Evolutionary conservation across 2,113 vertebrate genomes (phyloP), one percentile per base, ranked within the genome.

Genomic region (Nannobrachium achirus): DNA sequence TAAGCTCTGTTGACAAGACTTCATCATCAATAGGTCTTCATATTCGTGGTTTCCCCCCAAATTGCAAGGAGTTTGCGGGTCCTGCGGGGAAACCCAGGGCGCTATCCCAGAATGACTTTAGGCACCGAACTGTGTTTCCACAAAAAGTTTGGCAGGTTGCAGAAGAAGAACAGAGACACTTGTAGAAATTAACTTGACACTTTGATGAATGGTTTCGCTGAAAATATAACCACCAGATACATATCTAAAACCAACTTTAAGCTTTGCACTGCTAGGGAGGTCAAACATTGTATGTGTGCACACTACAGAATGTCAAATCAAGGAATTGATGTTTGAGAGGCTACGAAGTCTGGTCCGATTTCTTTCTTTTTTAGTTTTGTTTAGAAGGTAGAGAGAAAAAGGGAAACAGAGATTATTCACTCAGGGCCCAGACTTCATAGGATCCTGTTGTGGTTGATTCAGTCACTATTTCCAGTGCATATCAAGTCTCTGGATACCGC

Each of bases 121-220:
- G 40, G 56, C n/a, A 2, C 19, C 7, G 11, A 59, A 39, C 25
- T n/a, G 61, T 48, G 59, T 66, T 77, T 81, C 66, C 66, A 44
- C 63, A 50, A 33, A 57, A 66, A 6, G 15, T 58, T 56, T 73
- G 67, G 66, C 55, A 63, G 11, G n/a, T 61, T 14, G 1, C 6
- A 78, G 65, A 71, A 56, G 65, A 69, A 71, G 40, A 75, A 66
- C 76, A 69, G 75, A 81, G 20, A 25, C 9, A 8, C 69, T 68
- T 78, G 66, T 65, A 62, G 56, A 81, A 79, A 73, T 76, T 51
- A 76, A 63, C 68, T 33, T 64, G 77, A 84, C 75, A 79, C 25
- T 53, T 51, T 74, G 66, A 88, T 71, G 69, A 81, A 72, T 4
- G n/a, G 60, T 79, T 66, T 11, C 46, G 75, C 49, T 79, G 56